These are phyloP conservation scores for Sciurus niger DNA, from an alignment of 2,113 vertebrate species.

Conservation along the genomic window DNA sequence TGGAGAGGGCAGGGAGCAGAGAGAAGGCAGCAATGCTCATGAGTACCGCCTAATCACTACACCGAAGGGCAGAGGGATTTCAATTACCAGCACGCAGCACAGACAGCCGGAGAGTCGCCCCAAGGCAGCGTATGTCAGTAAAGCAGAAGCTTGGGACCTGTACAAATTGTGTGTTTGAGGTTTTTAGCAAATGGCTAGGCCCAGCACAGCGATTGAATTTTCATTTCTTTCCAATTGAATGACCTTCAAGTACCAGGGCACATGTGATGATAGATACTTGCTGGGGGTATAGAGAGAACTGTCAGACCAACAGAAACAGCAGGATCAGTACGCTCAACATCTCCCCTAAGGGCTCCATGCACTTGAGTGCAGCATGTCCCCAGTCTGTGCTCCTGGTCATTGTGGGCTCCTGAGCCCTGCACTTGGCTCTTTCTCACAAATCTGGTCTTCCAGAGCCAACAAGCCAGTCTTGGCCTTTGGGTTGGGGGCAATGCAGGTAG, in stretches of 20 bases:
- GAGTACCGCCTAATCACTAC: background rate
- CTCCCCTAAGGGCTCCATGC: background rate
- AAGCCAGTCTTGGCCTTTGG: background rate
- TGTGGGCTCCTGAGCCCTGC: background rate
- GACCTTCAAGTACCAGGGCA: background rate
- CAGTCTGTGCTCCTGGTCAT: background rate
- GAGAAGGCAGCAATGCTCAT: background rate
- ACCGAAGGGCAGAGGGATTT: background rate
- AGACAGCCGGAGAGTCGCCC: background rate
- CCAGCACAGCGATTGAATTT: slow-evolving; percentile 5
- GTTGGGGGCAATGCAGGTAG: no score
- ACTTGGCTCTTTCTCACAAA: background rate
- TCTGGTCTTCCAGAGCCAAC: background rate
- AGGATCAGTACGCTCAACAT: background rate
- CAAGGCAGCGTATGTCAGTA: background rate
- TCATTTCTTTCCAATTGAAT: slow-evolving; percentile 44
- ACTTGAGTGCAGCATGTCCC: rapidly evolving
- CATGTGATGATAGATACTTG: background rate
- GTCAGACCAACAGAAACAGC: background rate
- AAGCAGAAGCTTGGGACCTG: slow-evolving; percentile 17
- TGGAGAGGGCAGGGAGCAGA: slow-evolving; percentile 76
- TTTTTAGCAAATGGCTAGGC: slow-evolving; percentile 49
- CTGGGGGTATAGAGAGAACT: background rate
- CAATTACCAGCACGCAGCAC: background rate
- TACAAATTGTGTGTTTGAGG: background rate